Evolutionary conservation across 2,797 vertebrate genomes (phyloP).

Genomic region (Molossus molossus): DNA sequence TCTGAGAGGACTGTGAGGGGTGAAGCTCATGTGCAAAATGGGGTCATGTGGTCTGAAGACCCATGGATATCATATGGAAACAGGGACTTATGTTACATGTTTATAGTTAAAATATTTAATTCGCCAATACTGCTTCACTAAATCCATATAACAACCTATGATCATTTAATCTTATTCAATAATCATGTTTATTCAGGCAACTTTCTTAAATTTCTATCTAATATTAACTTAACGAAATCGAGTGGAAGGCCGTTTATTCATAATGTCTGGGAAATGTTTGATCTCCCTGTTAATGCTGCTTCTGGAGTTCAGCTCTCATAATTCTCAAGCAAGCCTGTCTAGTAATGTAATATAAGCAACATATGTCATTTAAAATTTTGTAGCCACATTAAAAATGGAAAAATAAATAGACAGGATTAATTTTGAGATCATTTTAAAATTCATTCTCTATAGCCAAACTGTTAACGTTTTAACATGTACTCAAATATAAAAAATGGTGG

Average conservation of each 20-base stretch:
- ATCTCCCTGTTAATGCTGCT: conserved; percentile 45
- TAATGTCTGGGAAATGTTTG: conserved; percentile 39
- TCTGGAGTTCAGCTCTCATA: conserved; percentile 11
- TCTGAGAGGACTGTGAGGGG: neutral
- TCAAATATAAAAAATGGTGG: conserved; percentile 37
- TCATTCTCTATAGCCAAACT: conserved; percentile 3
- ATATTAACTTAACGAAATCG: conserved; percentile 66
- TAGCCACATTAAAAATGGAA: neutral
- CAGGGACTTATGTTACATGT: neutral
- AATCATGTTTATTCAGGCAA: conserved; percentile 27
- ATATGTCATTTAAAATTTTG: neutral
- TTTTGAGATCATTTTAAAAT: conserved; percentile 6
- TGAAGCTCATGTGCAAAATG: neutral
- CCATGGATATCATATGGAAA: conserved; percentile 30
- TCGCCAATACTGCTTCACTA: neutral
- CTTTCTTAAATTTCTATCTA: conserved; percentile 59
- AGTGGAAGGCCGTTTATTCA: neutral
- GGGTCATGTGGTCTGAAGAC: neutral
- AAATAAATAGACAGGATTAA: conserved; percentile 50
- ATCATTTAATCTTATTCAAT: conserved; percentile 39
- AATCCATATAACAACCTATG: neutral
- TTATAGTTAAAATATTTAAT: conserved; percentile 23
- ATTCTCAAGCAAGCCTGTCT: neutral
- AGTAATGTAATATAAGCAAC: neutral
- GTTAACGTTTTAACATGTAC: neutral